Base-by-base conservation (phyloP, 2,888 invertebrate species). In the Polydrusus cervinus region DNA sequence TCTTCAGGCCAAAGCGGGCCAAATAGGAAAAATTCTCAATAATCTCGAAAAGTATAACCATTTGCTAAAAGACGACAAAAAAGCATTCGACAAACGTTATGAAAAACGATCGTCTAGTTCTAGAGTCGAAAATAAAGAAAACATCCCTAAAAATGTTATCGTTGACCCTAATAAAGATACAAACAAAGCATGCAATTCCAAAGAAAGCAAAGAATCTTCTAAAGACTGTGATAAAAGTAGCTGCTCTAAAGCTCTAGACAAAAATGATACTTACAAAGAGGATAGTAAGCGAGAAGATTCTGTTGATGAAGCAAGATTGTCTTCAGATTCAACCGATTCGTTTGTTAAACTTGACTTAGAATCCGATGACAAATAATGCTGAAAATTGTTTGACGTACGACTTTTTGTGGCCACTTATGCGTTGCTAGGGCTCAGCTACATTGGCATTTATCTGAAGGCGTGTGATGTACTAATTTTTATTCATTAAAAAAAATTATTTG, bases 1-100 rank as follows among this genome's bases (percentile, higher is more conserved):
- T 84, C 93, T 98, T 83, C 98, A 98, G 89, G 94, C 94, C 85
- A 98, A 97, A 90, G 97, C 97, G 83, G 94, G 95, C 86, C 97
- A 97, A 89, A 97, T 98, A 88, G 96, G 97, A 89, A 94, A 95
- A 90, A 94, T 97, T 87, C 92, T 97, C 83, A 93, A 93, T 89
- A 96, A 95, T 89, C 91, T 97, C 86, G 95, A 96, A 90, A 95
- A 94, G 89, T 94, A 93, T 88, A 94, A 93, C 88, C 92, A 93
- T 85, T 90, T 92, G 84, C 87, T 92, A 87, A 92, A 91, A 87
- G 91, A 92, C 81, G 85, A 86, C 70, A 85, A 82, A 81, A 85
- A 83, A 80, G 45, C 68, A 51, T 49, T 40, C 8, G 75, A 75
- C 10, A 61, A 18, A 51, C 68, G 76, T 20, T 64, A 77, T 13